A percentile compares a stretch with the other conserved stretches of the same genome.
Evolutionary conservation across 92 coral and sea anemone genomes (phyloP).

Genomic region (Chrysogorgia sp.): DNA sequence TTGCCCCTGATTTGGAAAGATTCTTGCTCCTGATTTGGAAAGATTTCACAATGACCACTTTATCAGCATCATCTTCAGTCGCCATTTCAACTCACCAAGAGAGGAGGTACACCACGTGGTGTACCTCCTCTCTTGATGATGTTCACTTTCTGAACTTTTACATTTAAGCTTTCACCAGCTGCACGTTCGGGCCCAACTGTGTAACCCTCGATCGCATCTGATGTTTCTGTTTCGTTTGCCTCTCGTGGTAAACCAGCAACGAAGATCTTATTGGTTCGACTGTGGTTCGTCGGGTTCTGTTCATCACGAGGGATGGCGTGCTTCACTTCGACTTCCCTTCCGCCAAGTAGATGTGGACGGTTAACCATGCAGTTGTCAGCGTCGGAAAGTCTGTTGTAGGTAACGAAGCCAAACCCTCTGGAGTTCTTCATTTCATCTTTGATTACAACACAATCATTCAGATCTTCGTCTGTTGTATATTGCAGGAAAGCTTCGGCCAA

Average conservation of each 20-base stretch:
- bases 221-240: too few relatives aligned
- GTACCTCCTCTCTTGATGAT: too few relatives aligned
- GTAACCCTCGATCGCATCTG: background rate
- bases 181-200: too few relatives aligned
- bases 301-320: conserved; percentile 92
- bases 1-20: too few relatives aligned
- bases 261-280: conserved; percentile 79
- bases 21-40: conserved; percentile 52
- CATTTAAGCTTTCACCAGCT: conserved; percentile 61
- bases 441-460: too few relatives aligned
- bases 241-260: conserved; percentile 84
- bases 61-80: conserved; percentile 79
- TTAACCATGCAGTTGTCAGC: too few relatives aligned
- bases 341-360: background rate
- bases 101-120: too few relatives aligned
- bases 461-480: too few relatives aligned
- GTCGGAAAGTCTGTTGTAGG: background rate
- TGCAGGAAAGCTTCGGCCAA: too few relatives aligned
- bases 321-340: conserved; percentile 72
- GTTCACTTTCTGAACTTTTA: too few relatives aligned
- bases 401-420: too few relatives aligned
- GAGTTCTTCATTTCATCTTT: too few relatives aligned
- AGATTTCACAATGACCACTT: conserved; percentile 70
- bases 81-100: conserved; percentile 56
- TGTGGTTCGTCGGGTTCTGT: conserved; percentile 63